These are phyloP conservation scores for Sylvietta virens DNA, from an alignment of 2,113 vertebrate genomes.

Conservation along the genomic window DNA sequence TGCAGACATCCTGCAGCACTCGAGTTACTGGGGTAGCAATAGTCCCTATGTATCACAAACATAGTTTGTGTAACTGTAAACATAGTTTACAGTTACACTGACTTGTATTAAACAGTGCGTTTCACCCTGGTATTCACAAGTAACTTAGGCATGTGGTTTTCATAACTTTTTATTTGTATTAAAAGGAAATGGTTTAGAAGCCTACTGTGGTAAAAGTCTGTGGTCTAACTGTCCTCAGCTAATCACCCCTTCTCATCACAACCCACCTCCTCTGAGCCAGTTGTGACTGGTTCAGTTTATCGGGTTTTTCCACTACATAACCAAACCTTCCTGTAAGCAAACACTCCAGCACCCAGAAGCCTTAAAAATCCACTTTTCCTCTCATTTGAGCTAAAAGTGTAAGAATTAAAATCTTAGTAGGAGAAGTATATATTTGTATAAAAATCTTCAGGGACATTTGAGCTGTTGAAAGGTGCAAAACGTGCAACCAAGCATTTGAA, in stretches of 20 bases:
- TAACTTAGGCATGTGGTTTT: neutral
- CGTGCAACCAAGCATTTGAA: neutral
- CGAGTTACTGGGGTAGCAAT: neutral
- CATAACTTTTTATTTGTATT: neutral
- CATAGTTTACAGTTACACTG: neutral
- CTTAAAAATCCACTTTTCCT: neutral
- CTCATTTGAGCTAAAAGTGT: neutral
- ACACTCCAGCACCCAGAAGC: neutral
- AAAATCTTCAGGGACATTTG: neutral
- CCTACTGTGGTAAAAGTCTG: neutral
- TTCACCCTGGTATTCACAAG: neutral
- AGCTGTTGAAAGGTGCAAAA: neutral
- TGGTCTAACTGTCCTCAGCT: slow-evolving; percentile 66
- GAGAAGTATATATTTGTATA: neutral
- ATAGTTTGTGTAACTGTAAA: too few relatives aligned
- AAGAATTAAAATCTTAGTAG: neutral
- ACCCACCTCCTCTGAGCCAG: neutral
- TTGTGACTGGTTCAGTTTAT: neutral
- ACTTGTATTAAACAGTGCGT: neutral
- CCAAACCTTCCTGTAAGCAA: neutral
- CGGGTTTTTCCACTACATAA: slow-evolving; percentile 57
- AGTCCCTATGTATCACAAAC: neutral
- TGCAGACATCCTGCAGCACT: neutral
- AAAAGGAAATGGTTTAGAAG: slow-evolving; percentile 14
- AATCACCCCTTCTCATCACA: neutral